Conservation (phyloP, 2,113 vertebrate species). For the Vulpes lagopus region DNA sequence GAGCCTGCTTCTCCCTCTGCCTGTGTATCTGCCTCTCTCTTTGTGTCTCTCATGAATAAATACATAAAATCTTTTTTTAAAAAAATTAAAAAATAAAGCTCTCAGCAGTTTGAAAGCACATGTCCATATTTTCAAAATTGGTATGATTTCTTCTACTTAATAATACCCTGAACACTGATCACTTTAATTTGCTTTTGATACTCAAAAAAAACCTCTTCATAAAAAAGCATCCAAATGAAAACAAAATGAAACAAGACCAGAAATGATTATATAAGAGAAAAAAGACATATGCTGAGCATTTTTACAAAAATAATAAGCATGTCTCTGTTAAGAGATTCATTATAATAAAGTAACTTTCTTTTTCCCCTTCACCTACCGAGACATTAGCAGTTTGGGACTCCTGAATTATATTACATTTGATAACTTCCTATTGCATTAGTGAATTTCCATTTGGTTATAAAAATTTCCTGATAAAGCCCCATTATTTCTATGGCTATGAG, state of each 20-base stretch:
- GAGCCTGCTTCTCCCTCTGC: too few species aligned
- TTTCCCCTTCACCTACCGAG: constrained; percentile 73
- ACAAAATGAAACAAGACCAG: not conserved
- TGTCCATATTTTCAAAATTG: constrained; percentile 34
- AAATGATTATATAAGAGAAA: not conserved
- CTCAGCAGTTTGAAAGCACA: not conserved
- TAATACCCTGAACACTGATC: not conserved
- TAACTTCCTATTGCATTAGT: constrained; percentile 86
- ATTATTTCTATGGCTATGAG: constrained; percentile 82
- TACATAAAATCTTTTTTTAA: too few species aligned
- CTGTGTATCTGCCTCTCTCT: too few species aligned
- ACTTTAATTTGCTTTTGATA: constrained; percentile 38
- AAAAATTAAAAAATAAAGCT: not conserved
- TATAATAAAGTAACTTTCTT: not conserved
- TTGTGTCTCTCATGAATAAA: too few species aligned
- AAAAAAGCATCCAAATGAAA: not conserved
- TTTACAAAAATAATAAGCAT: constrained; percentile 9
- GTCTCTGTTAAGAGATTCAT: constrained; percentile 37
- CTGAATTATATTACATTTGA: constrained; percentile 83
- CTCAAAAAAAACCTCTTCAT: constrained; percentile 25
- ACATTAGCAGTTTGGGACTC: constrained; percentile 81
- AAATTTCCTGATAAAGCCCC: constrained; percentile 85
- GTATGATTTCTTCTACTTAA: not conserved
- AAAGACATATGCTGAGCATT: not conserved
- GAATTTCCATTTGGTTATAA: constrained; percentile 85